Evolutionary conservation across 2,797 vertebrate species (phyloP).

Genomic region (Eremophila alpestris): DNA sequence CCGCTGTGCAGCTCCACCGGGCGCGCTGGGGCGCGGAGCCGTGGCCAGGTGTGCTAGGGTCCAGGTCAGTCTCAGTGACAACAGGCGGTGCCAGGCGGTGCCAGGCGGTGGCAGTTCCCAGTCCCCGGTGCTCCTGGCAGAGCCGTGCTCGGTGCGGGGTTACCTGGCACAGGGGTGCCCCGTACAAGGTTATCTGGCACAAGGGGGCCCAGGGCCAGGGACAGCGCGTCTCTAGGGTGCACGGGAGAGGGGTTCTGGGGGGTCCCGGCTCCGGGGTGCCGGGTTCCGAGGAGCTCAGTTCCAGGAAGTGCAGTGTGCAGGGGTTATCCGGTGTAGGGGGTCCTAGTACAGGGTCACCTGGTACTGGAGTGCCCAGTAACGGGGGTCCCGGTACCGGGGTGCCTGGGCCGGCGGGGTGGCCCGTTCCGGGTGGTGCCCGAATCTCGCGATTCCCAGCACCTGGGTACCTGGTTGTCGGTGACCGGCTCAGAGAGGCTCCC

Average conservation of each 20-base stretch:
- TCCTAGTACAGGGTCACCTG: too few species aligned
- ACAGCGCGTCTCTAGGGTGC: too few species aligned
- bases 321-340: too few species aligned
- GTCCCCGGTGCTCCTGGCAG: not conserved
- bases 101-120: not conserved
- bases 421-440: not conserved
- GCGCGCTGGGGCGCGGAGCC: not conserved
- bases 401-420: too few species aligned
- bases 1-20: not conserved
- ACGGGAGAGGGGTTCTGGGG: not conserved
- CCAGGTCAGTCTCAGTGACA: rapidly evolving
- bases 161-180: not conserved
- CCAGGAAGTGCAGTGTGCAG: not conserved
- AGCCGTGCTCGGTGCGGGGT: not conserved
- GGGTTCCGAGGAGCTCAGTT: too few species aligned
- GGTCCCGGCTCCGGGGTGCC: too few species aligned
- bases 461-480: too few species aligned
- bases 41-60: not conserved
- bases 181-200: not conserved
- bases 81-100: not conserved
- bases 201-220: not conserved
- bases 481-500: too few species aligned
- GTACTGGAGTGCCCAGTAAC: too few species aligned
- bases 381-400: too few species aligned
- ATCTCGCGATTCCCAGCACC: not conserved